Evolutionary conservation across 2,113 vertebrate genomes (phyloP).

Genomic region (Tetrao urogallus): DNA sequence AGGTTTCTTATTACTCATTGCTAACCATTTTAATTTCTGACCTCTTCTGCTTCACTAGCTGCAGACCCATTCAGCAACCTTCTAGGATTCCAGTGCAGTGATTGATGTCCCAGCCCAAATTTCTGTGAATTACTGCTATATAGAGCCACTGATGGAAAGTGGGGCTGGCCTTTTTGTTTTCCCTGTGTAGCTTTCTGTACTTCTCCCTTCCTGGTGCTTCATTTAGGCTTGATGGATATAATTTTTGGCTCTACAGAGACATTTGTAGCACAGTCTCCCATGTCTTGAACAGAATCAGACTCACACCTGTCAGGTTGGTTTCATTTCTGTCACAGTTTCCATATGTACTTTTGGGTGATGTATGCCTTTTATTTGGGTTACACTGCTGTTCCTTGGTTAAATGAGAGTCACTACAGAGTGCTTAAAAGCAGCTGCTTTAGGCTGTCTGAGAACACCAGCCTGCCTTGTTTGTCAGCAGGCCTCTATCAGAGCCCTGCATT

Average conservation of each 20-base stretch:
- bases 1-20: constrained; percentile 65
- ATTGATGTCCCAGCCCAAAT: constrained; percentile 65
- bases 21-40: constrained; percentile 76
- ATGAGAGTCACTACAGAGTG: not conserved
- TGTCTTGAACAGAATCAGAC: not conserved
- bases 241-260: not conserved
- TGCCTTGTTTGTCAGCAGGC: not conserved
- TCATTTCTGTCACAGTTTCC: not conserved
- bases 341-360: not conserved
- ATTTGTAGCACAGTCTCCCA: not conserved
- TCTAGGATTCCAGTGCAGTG: constrained; percentile 67
- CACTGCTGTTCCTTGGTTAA: not conserved
- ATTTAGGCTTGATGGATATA: not conserved
- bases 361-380: not conserved
- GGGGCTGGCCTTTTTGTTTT: constrained; percentile 1
- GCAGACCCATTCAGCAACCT: constrained; percentile 69
- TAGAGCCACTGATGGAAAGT: not conserved
- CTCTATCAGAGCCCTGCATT: accelerated
- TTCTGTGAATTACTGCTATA: constrained; percentile 43
- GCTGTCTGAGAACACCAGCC: not conserved
- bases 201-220: not conserved
- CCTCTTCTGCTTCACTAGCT: constrained; percentile 75
- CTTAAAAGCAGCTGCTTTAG: not conserved
- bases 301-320: not conserved
- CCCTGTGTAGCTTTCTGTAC: not conserved